phyloP scores from a whole-genome alignment of 2,888 invertebrate species.

The Drosophila algonquin region DNA sequence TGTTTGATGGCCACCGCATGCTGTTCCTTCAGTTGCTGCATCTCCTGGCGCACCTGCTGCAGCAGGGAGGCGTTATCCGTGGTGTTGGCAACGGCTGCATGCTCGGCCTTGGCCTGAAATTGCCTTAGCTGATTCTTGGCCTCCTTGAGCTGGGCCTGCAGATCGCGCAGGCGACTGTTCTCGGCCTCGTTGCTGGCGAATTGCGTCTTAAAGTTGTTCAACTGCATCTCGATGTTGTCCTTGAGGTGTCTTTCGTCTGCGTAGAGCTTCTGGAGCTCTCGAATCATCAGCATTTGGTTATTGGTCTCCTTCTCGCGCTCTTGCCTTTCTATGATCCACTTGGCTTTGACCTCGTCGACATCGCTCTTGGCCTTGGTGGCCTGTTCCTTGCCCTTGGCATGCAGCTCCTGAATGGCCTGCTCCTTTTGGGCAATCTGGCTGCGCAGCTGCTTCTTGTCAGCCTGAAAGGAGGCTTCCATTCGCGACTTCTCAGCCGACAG shows the following conservation, averaged over 20 bases:
- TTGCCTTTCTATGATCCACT: slow-evolving; percentile 90
- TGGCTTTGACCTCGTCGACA: slow-evolving; percentile 88
- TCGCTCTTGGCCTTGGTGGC: slow-evolving; percentile 86
- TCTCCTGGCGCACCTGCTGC: slow-evolving; percentile 89
- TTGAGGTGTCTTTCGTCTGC: slow-evolving; percentile 90
- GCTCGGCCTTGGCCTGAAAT: slow-evolving; percentile 84
- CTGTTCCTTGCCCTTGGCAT: slow-evolving; percentile 86
- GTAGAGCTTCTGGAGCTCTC: slow-evolving; percentile 91
- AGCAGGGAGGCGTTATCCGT: slow-evolving; percentile 84
- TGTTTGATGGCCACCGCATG: slow-evolving; percentile 89
- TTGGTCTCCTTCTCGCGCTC: slow-evolving; percentile 92
- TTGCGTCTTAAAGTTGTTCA: slow-evolving; percentile 85
- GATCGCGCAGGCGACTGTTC: slow-evolving; percentile 84
- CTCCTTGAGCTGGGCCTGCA: slow-evolving; percentile 87
- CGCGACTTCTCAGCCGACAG: slow-evolving; percentile 92
- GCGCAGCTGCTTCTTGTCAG: slow-evolving; percentile 87
- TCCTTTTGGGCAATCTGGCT: slow-evolving; percentile 85
- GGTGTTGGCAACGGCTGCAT: slow-evolving; percentile 78
- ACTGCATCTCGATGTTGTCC: slow-evolving; percentile 89
- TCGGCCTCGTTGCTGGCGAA: slow-evolving; percentile 82
- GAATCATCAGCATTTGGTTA: slow-evolving; percentile 90
- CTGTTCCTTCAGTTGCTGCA: slow-evolving; percentile 89
- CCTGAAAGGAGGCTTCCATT: slow-evolving; percentile 92
- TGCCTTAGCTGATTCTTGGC: slow-evolving; percentile 87
- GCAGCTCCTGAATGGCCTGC: slow-evolving; percentile 86